These are phyloP conservation scores for Bombylius major DNA, from an alignment of 2,888 invertebrate genomes.

Conservation along the genomic window DNA sequence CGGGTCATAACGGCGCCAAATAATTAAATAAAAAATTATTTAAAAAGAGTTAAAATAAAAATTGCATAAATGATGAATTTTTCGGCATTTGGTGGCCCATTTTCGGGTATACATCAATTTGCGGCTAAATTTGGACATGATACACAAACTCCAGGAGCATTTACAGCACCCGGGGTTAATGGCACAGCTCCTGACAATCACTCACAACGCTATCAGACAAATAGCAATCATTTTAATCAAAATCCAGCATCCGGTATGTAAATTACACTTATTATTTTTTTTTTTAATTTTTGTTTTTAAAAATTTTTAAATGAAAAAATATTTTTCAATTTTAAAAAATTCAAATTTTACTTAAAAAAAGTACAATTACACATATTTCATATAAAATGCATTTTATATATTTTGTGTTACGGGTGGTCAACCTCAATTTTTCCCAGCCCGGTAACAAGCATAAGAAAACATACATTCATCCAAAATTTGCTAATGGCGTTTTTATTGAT, in stretches of 20 bases:
- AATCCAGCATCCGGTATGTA: conserved; percentile 21
- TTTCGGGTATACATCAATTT: conserved; percentile 37
- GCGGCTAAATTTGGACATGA: conserved; percentile 37
- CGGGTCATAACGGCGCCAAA: background rate
- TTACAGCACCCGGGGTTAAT: conserved; percentile 31
- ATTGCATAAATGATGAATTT: conserved; percentile 34
- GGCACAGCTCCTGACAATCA: conserved; percentile 31
- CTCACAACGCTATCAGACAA: conserved; percentile 37
- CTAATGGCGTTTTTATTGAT: conserved; percentile 25
- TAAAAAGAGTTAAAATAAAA: background rate
- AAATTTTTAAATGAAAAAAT: background rate
- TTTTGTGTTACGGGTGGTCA: background rate
- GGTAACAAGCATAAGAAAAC: conserved; percentile 1
- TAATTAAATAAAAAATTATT: background rate
- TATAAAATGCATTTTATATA: no score
- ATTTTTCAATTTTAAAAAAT: background rate
- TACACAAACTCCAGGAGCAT: conserved; percentile 33
- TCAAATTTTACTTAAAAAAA: background rate
- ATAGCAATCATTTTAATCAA: conserved; percentile 38
- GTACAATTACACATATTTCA: no score
- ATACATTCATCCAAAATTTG: conserved; percentile 7
- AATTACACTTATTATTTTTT: background rate
- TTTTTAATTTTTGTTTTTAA: background rate
- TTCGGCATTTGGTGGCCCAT: conserved; percentile 37
- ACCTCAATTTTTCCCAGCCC: background rate